Base-by-base conservation (phyloP, 2,797 vertebrate genomes). In the Phrynocephalus guinanensis region DNA sequence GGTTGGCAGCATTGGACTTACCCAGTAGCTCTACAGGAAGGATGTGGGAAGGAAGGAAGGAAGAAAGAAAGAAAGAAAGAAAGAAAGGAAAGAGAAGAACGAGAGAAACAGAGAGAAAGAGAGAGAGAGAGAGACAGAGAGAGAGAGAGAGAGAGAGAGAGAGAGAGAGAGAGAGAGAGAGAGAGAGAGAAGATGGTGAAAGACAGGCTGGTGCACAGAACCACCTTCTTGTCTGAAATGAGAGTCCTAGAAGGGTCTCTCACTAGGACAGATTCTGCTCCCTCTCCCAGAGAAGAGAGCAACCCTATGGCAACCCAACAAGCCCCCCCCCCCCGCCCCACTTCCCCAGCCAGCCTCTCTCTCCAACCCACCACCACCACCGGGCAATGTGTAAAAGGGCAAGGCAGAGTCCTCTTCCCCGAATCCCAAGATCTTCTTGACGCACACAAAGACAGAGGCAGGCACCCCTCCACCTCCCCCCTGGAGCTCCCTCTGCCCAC, bases 1-100 rank as follows among this genome's bases (percentile, higher is more conserved):
- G 82, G 81, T 0, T 84, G 93, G 95, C 63, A 75, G 38, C 86
- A 0, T 89, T 94, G 92, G 95, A 97, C 97, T 97, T 97, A 97
- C 97, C 97, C 91, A 97, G 96, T 88, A 97, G 97, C 94, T 97
- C 97, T 97, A 97, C 95, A 95, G 96, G 96, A 95, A 93, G 95
- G 95, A 95, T 95, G 96, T 95, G 95, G 92, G 93, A 93, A 92
- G 88, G 91, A 92, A 89, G 84, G 92, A 94, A 82, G 89, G 73
- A 87, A 91, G 90, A 18, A 94, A 94, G 95, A 95, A 96, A 94
- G 92, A n/a, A n/a, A n/a, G 95, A 94, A 94, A 95, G 95, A 95
- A n/a, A 94, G 95, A 95, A 96, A 94, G 92, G 95, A 94, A 94
- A 95, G 95, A 95, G 94, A 91, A 79, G 66, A 24, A 15, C 3